phyloP scores from a whole-genome alignment of 2,113 vertebrate genomes.

The Embiotoca jacksoni region DNA sequence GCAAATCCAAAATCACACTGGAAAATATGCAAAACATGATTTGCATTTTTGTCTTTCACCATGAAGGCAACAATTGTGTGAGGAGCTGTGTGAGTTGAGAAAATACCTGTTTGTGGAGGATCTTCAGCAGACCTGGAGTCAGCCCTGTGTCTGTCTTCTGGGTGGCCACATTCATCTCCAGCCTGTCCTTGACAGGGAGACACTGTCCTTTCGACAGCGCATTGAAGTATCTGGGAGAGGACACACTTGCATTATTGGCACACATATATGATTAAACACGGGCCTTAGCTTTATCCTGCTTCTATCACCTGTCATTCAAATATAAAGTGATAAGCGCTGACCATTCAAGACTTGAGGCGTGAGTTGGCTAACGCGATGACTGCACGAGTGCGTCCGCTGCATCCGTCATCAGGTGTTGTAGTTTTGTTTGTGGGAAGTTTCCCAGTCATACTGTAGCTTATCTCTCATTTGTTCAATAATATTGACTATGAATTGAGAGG shows the following conservation, averaged over 20 bases:
- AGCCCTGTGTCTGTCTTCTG: conserved; percentile 85
- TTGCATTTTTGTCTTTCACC: no score
- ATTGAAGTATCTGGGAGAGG: conserved; percentile 88
- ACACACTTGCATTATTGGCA: conserved; percentile 17
- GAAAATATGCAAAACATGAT: background rate
- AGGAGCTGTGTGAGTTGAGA: background rate
- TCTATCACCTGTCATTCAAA: conserved; percentile 8
- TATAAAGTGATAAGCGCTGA: conserved; percentile 8
- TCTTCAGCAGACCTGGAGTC: conserved; percentile 90
- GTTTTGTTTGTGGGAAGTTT: conserved; percentile 15
- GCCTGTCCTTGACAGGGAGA: conserved; percentile 90
- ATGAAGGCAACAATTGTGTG: no score
- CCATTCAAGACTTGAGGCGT: background rate
- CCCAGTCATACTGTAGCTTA: background rate
- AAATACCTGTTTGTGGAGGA: conserved; percentile 91
- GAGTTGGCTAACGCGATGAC: background rate
- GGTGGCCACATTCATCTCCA: conserved; percentile 84
- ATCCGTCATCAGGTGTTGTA: background rate
- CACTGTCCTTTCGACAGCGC: conserved; percentile 88
- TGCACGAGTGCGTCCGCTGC: conserved; percentile 1
- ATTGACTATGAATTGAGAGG: conserved; percentile 8
- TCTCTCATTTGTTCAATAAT: conserved; percentile 9
- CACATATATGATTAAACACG: conserved; percentile 4
- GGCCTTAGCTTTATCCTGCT: background rate
- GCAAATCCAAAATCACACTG: background rate